Base-by-base conservation (phyloP, 2,797 vertebrate genomes). In the Ctenosaura bakeri region DNA sequence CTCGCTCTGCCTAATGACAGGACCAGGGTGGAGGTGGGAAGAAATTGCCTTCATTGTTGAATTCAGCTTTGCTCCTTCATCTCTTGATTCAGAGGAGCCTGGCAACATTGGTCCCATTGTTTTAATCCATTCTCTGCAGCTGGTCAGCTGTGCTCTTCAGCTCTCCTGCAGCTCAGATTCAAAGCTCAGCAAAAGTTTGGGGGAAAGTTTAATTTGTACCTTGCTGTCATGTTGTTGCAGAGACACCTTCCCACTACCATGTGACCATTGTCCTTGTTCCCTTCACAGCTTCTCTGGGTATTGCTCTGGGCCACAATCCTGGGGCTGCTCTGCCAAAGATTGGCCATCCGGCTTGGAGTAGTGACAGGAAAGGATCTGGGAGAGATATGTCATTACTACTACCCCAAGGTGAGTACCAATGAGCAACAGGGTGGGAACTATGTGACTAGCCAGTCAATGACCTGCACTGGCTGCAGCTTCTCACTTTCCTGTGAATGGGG, bases 251-350 rank as follows among this genome's bases (percentile, higher is more conserved):
- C 50, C 13, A 54, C 29, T 77, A 8, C n/a, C 71, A 5, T 20
- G 29, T 93, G 29, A 95, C 6, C 18, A 29, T 35, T 84, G 73
- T 24, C 85, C 77, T 82, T 88, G 59, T 18, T 86, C 18, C 80
- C 79, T n/a, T 54, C 8, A 1, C 95, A 98, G 98, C 93, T 98
- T 85, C 95, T 98, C 79, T 98, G 98, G 98, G 97, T 98, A 64
- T 96, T 98, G 82, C 95, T 98, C 0, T 97, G 97, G 95, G 97
- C 97, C 89, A 98, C 98, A 0, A 2, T 97, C 38, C 81, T 98
- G 83, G 98, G 98, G 9, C 91, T 98, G 88, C 92, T 98, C 69
- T 97, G 97, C 89, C 97, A 98, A 93, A 91, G 97, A 69, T 94
- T 98, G 62, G 97, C 98, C 50, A 97, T 97, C 86, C 97, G 97